These are phyloP conservation scores for mouse (Mus musculus) DNA, from an alignment of 2,113 vertebrate genomes.

Conservation along the genomic window DNA sequence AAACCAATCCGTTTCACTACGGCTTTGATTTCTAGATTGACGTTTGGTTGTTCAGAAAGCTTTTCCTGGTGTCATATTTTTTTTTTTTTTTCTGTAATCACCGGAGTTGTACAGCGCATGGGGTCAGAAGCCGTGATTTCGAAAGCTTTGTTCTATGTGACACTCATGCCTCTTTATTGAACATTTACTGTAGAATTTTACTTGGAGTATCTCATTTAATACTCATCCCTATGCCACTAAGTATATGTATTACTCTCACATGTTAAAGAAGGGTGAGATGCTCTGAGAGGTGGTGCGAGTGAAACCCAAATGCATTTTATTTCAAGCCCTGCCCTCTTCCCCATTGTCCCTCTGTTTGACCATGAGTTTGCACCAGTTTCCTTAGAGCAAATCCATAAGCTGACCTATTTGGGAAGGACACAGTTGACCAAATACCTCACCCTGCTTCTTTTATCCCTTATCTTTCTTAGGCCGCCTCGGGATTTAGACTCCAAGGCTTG, in stretches of 20 bases:
- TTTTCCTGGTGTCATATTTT: not conserved
- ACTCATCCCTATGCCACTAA: not conserved
- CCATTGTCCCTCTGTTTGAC: not conserved
- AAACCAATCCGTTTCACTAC: too few relatives aligned
- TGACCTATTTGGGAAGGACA: not conserved
- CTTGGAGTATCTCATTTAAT: not conserved
- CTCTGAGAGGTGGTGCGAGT: not conserved
- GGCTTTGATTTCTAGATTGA: not conserved
- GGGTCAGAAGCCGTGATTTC: not conserved
- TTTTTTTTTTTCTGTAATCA: not conserved
- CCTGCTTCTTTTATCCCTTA: not conserved
- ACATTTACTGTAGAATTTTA: constrained; percentile 2
- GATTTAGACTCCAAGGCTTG: constrained; percentile 98
- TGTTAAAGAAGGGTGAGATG: not conserved
- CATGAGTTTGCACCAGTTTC: not conserved
- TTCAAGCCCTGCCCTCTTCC: not conserved
- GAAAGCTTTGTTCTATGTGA: not conserved
- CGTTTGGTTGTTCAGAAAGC: not conserved
- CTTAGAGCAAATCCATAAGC: not conserved
- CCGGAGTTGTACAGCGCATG: not conserved
- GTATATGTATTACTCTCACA: not conserved
- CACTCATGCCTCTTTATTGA: not conserved
- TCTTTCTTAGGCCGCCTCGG: constrained; percentile 91
- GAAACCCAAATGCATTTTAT: not conserved
- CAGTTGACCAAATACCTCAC: not conserved